Base-by-base conservation (phyloP, 2,888 invertebrate genomes). In the Mechanitis mazaeus region DNA sequence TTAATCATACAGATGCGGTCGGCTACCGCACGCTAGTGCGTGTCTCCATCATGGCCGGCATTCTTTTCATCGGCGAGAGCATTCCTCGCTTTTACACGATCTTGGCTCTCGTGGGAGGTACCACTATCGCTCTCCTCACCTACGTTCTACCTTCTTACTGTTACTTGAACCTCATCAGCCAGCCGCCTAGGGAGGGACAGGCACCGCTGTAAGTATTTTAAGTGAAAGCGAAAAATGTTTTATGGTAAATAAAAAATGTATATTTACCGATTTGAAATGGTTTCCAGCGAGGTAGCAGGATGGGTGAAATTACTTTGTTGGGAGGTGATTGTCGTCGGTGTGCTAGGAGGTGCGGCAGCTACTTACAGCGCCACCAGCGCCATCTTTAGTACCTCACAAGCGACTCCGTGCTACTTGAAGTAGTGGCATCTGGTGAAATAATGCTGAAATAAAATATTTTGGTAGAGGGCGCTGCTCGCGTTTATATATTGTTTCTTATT, bases 21-120 rank as follows among this genome's bases (percentile, higher is more conserved):
- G 91, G 91, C 75, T 92, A 92, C 77, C 84, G 94, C 61, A 90
- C 92, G 70, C 65, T 90, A 0, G 80, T 93, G 3, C 90, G 94
- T 31, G 83, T 93, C 0, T 79, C 87, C 0, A 88, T 94, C 63
- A 89, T 94, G 77, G 71, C 87, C 0, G 78, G 90, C 0, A 91
- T 94, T 71, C 79, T 94, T 59, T 91, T 94, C 75, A 85, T 94
- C 58, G 94, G 94, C 0, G 93, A 93, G 83, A 91, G 91, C 35
- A 84, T 95, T 35, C 94, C 94, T 0, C 89, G 92, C 61, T 95
- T 95, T 85, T 93, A 93, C 68, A 92, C 93, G 65, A 92, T 95
- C 69, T 81, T 94, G 63, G 91, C 94, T 9, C 83, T 95, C 57
- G 90, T 95, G 5, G 95, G 95, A 0, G 94, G 93, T n/a, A 93